A percentile compares a stretch with the other conserved stretches of the same genome.
These are phyloP conservation scores for Protonemura montana DNA, from an alignment of 2,888 invertebrate species.

Conservation along the genomic window DNA sequence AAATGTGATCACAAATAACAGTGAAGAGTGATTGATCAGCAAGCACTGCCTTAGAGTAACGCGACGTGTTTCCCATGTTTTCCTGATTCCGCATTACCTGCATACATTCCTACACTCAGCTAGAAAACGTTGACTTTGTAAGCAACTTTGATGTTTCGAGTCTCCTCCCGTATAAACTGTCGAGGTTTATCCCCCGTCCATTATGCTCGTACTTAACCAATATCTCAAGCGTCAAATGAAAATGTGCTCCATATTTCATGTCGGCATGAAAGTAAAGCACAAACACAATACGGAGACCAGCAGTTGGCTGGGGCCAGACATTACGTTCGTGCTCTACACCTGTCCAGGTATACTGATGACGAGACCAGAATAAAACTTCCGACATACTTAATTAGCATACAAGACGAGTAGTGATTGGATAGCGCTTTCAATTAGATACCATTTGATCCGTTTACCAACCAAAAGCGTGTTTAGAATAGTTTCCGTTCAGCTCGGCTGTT, in stretches of 20 bases:
- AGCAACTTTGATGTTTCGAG: constrained; percentile 25
- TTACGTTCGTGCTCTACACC: constrained; percentile 19
- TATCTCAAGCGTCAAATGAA: constrained; percentile 36
- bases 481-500: no score
- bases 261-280: background rate
- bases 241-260: constrained; percentile 36
- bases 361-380: background rate
- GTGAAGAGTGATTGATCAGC: background rate
- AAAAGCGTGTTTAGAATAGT: background rate
- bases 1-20: background rate
- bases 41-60: background rate
- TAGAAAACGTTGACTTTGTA: constrained; percentile 18
- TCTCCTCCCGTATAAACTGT: constrained; percentile 9
- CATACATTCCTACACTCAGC: background rate
- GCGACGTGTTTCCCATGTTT: background rate
- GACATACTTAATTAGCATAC: background rate
- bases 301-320: background rate
- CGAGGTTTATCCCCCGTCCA: constrained; percentile 1
- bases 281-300: constrained; percentile 1
- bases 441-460: background rate
- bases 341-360: background rate
- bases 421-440: background rate
- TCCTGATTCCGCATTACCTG: background rate
- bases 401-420: background rate
- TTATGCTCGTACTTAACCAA: constrained; percentile 13